A percentile compares a stretch with the other conserved stretches of the same genome.
These are phyloP conservation scores for Drosophila ambigua DNA, from an alignment of 1,140 invertebrate species.

Conservation along the genomic window DNA sequence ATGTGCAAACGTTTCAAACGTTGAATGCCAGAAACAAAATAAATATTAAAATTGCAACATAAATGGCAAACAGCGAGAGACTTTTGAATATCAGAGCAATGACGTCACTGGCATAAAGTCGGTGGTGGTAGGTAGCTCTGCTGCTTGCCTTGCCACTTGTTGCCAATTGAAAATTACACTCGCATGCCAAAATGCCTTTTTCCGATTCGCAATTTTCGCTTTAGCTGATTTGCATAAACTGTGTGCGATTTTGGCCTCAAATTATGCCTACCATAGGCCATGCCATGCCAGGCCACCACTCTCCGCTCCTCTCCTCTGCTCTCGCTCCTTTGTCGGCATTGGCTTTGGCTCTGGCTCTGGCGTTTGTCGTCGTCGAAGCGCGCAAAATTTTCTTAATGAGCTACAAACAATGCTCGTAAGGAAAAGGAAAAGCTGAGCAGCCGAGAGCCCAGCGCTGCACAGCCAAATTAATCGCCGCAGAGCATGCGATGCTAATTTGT, in stretches of 20 bases:
- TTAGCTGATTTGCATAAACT: constrained; percentile 68
- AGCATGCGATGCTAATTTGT: constrained; percentile 77
- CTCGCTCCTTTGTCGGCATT: constrained; percentile 62
- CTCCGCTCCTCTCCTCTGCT: too few species aligned
- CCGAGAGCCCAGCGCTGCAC: not conserved
- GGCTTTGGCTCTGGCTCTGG: not conserved
- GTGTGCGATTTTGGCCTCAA: constrained; percentile 60
- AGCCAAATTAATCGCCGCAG: constrained; percentile 65
- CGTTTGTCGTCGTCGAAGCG: constrained; percentile 62
- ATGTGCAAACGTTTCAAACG: constrained; percentile 64
- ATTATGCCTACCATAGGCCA: constrained; percentile 46
- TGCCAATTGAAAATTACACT: constrained; percentile 40
- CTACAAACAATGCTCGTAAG: constrained; percentile 67
- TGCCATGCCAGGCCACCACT: too few species aligned
- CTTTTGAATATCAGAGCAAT: constrained; percentile 40
- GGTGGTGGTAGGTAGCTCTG: constrained; percentile 27
- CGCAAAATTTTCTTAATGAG: constrained; percentile 77
- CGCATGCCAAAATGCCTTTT: constrained; percentile 65
- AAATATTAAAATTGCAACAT: not conserved
- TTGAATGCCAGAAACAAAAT: constrained; percentile 40
- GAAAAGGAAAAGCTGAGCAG: constrained; percentile 14
- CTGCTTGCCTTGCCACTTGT: constrained; percentile 65
- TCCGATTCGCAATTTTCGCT: constrained; percentile 37
- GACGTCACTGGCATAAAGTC: constrained; percentile 43
- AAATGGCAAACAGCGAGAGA: constrained; percentile 4